These are phyloP conservation scores for Propsilocerus akamusi DNA, from an alignment of 1,140 invertebrate genomes.

Conservation along the genomic window DNA sequence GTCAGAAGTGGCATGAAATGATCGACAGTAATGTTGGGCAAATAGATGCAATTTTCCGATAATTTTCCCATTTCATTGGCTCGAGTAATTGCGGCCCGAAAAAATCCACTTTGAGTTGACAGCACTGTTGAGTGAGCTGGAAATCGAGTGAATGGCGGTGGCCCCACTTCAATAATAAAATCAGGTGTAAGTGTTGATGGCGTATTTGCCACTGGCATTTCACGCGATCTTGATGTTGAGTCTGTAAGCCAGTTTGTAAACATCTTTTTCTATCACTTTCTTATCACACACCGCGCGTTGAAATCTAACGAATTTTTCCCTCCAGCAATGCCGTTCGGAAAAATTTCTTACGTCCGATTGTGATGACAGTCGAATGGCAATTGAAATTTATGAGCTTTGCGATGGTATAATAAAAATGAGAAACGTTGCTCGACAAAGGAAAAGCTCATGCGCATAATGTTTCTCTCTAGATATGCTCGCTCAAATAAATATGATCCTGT, in stretches of 20 bases:
- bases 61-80: slow-evolving; percentile 12
- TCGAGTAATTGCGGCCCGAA: slow-evolving; percentile 30
- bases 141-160: slow-evolving; percentile 36
- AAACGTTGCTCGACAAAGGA: background rate
- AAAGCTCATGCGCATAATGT: background rate
- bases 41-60: slow-evolving; percentile 23
- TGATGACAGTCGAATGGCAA: background rate
- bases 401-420: background rate
- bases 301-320: background rate
- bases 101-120: slow-evolving; percentile 51
- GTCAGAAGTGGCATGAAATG: slow-evolving; percentile 51
- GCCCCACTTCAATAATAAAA: slow-evolving; percentile 41
- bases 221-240: slow-evolving; percentile 11
- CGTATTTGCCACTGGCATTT: slow-evolving; percentile 16
- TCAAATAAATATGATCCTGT: background rate
- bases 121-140: slow-evolving; percentile 44
- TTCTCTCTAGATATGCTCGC: background rate
- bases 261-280: slow-evolving; percentile 10
- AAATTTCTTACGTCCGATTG: background rate
- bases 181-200: slow-evolving; percentile 40
- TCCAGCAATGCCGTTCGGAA: background rate
- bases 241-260: slow-evolving; percentile 24
- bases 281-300: background rate
- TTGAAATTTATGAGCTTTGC: background rate
- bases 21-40: slow-evolving; percentile 40